Conservation (phyloP, 92 coral and sea anemone genomes). For the Phenganax stokvisi region DNA sequence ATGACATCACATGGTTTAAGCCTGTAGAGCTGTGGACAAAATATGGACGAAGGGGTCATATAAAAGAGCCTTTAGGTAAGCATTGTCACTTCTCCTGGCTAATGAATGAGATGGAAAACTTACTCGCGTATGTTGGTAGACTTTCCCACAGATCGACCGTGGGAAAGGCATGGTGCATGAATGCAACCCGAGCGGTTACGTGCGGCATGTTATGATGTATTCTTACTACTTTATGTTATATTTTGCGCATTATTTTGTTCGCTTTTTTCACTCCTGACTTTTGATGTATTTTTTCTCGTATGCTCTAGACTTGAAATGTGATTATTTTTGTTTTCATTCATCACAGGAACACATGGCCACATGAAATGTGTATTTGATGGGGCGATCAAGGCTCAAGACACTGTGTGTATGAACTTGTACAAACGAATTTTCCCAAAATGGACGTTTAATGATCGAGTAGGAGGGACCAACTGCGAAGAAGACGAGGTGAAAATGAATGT, state of each 20-base stretch:
- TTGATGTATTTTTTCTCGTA: no score
- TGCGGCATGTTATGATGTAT: neutral
- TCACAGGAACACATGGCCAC: conserved; percentile 92
- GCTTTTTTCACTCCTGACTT: no score
- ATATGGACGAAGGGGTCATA: conserved; percentile 92
- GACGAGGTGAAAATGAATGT: conserved; percentile 33
- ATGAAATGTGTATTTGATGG: conserved; percentile 97
- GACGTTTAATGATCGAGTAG: conserved; percentile 72
- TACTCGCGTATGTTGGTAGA: neutral
- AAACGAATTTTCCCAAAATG: conserved; percentile 93
- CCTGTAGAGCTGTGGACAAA: conserved; percentile 93
- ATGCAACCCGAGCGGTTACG: no score
- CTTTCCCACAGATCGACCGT: neutral
- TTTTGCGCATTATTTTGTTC: no score
- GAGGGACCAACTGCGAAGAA: conserved; percentile 48
- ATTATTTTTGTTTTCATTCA: no score
- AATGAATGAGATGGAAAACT: no score
- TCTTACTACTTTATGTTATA: neutral
- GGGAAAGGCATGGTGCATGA: no score
- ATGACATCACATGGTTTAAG: conserved; percentile 91
- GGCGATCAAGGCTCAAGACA: conserved; percentile 80
- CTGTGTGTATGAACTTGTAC: conserved; percentile 86
- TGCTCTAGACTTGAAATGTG: no score
- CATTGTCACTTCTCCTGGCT: neutral
- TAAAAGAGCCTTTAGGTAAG: conserved; percentile 92